phyloP scores from a whole-genome alignment of 2,888 invertebrate genomes.

The Flexamia atlantica region DNA sequence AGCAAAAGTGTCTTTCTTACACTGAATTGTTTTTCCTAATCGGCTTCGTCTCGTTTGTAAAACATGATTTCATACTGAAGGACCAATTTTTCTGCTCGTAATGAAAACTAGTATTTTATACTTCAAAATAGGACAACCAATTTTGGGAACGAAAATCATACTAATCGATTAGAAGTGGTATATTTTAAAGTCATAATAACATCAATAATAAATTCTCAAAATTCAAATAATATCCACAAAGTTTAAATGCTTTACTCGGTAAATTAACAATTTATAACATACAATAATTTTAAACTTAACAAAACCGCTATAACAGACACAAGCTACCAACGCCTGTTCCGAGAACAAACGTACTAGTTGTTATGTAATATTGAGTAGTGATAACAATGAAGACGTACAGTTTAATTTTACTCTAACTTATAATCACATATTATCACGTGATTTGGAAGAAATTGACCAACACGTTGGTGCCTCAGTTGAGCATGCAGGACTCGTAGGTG shows the following conservation, averaged over 20 bases:
- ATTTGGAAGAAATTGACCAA: not conserved
- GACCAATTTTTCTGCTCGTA: too few species aligned
- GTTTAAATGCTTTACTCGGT: not conserved
- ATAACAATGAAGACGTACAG: too few species aligned
- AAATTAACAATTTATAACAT: not conserved
- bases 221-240: slow-evolving; percentile 26
- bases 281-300: slow-evolving; percentile 11
- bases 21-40: too few species aligned
- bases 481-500: slow-evolving; percentile 95
- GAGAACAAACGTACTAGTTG: not conserved
- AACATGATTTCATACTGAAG: too few species aligned
- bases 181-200: slow-evolving; percentile 9
- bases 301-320: not conserved
- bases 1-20: too few species aligned
- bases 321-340: not conserved
- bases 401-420: too few species aligned
- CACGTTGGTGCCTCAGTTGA: slow-evolving; percentile 77
- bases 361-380: too few species aligned
- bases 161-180: slow-evolving; percentile 1
- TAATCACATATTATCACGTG: not conserved
- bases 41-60: too few species aligned
- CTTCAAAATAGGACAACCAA: too few species aligned
- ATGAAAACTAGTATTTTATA: too few species aligned
- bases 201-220: not conserved
- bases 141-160: too few species aligned